phyloP scores from a whole-genome alignment of 2,888 invertebrate species.

The Sussaba pulchella region DNA sequence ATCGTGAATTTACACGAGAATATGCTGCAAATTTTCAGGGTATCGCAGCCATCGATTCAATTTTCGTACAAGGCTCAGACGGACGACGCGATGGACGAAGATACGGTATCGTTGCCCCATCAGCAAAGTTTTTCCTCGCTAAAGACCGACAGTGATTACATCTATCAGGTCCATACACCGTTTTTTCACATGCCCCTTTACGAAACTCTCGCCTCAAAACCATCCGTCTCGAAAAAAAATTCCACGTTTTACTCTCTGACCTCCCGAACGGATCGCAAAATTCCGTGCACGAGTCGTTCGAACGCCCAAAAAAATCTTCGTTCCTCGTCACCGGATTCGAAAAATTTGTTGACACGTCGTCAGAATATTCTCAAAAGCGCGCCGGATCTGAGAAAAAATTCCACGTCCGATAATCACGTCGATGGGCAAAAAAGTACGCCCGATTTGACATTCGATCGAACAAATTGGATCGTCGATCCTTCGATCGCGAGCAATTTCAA shows the following conservation, averaged over 20 bases:
- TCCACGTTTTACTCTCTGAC: conserved; percentile 75
- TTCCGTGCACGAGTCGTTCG: conserved; percentile 71
- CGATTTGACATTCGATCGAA: conserved; percentile 72
- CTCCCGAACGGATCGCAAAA: conserved; percentile 71
- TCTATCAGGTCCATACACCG: conserved; percentile 88
- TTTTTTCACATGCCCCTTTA: conserved; percentile 82
- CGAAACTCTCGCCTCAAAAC: conserved; percentile 77
- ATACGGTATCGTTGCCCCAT: conserved; percentile 91
- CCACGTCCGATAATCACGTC: conserved; percentile 70
- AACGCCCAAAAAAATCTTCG: conserved; percentile 76
- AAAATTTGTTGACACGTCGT: conserved; percentile 68
- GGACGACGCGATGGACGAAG: conserved; percentile 91
- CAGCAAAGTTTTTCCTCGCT: conserved; percentile 91
- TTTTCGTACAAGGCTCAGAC: conserved; percentile 93
- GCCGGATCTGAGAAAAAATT: conserved; percentile 73
- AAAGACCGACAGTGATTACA: conserved; percentile 91
- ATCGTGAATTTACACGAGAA: no score
- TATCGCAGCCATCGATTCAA: conserved; percentile 90
- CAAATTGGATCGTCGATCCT: conserved; percentile 67
- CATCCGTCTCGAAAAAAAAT: conserved; percentile 73
- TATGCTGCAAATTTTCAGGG: no score
- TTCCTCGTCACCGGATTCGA: conserved; percentile 73
- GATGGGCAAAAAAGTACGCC: conserved; percentile 76
- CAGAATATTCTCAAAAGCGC: conserved; percentile 71
- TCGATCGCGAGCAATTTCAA: conserved; percentile 62